Conservation (phyloP, 1,140 invertebrate species). For the Drosophila simulans region DNA sequence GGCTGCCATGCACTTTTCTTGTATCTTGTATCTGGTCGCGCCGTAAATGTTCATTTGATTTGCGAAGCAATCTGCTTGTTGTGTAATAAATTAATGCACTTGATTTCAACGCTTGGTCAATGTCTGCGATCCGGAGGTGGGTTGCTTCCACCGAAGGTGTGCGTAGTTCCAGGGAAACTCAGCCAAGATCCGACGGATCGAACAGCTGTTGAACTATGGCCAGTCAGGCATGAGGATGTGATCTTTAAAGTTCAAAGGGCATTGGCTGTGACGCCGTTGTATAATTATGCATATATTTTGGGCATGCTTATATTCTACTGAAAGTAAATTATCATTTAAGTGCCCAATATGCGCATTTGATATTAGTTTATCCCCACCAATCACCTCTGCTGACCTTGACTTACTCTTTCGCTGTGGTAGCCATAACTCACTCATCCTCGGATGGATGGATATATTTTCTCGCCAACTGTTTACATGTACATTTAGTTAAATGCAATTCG, state of each 20-base stretch:
- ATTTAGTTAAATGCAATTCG: constrained; percentile 46
- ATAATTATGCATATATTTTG: background rate
- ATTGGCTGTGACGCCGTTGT: background rate
- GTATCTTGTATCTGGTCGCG: constrained; percentile 47
- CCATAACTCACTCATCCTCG: constrained; percentile 31
- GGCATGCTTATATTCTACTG: no score
- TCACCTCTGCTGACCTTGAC: constrained; percentile 31
- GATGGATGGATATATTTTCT: constrained; percentile 18
- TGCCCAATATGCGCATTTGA: background rate
- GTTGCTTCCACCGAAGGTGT: background rate
- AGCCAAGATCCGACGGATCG: background rate
- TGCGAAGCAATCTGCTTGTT: constrained; percentile 74
- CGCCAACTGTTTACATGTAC: constrained; percentile 21
- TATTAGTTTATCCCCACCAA: background rate
- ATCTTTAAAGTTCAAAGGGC: constrained; percentile 21
- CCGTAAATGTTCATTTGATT: constrained; percentile 69
- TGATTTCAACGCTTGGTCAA: constrained; percentile 65
- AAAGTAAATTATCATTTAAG: no score
- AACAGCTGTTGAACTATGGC: constrained; percentile 25
- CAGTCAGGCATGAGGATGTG: background rate
- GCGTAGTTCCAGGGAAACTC: constrained; percentile 1
- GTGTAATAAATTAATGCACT: constrained; percentile 80
- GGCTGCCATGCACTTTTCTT: constrained; percentile 58
- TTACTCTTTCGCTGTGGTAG: constrained; percentile 17
- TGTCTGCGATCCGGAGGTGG: constrained; percentile 23